Percentiles rank a stretch among this genome's conserved stretches.
Conservation (phyloP, 2,888 invertebrate species). For the Rhodophaea formosa region DNA sequence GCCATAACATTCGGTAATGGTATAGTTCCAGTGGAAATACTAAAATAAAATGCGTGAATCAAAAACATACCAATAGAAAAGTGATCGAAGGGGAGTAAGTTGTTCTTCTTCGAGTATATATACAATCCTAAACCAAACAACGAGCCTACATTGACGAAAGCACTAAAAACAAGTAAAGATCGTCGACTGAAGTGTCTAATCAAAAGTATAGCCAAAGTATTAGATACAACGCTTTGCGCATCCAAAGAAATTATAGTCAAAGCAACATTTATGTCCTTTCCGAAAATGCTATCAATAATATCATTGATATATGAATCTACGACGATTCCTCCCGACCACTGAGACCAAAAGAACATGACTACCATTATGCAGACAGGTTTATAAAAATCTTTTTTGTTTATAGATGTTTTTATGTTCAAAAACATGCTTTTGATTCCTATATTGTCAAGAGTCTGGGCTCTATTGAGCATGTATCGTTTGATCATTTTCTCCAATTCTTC, state of each 20-base stretch:
- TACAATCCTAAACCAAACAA: constrained; percentile 19
- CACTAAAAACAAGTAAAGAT: constrained; percentile 18
- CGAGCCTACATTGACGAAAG: constrained; percentile 17
- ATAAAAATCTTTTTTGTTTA: constrained; percentile 32
- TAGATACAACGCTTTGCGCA: constrained; percentile 29
- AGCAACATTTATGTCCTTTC: constrained; percentile 21
- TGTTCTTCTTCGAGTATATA: constrained; percentile 18
- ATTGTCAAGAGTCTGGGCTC: too few species aligned
- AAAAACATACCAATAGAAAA: constrained; percentile 24
- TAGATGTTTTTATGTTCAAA: constrained; percentile 19
- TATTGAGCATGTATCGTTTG: constrained; percentile 9
- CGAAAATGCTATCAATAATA: constrained; percentile 24
- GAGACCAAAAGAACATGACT: constrained; percentile 28
- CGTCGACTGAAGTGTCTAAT: constrained; percentile 25
- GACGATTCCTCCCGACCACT: constrained; percentile 32
- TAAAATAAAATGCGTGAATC: constrained; percentile 28
- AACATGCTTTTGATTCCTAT: not conserved
- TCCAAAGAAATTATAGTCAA: constrained; percentile 28
- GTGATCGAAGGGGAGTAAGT: constrained; percentile 19
- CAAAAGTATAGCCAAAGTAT: constrained; percentile 27
- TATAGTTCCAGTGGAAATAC: constrained; percentile 27
- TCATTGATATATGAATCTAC: constrained; percentile 29
- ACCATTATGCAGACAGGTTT: constrained; percentile 32
- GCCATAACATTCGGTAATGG: constrained; percentile 29
- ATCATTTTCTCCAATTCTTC: constrained; percentile 47